Base-by-base conservation (phyloP, 2,888 invertebrate species). In the Anarsia innoxiella region DNA sequence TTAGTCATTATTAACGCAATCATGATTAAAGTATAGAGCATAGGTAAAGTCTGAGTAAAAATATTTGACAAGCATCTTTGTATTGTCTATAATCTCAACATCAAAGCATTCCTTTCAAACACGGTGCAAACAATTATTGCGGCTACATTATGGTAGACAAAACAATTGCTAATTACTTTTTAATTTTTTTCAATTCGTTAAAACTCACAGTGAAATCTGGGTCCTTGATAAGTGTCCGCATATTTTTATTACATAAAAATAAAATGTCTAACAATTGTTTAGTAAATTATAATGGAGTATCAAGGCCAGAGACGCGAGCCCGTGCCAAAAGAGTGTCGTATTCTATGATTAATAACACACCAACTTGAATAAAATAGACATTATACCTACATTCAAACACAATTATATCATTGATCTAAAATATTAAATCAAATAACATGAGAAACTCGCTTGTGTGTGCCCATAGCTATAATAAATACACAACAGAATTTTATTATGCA, bases 291-390 rank as follows among this genome's bases (percentile, higher is more conserved):
- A 65, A 66, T 62, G 58, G 58, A 49, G 41, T 43, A 51, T 49
- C 72, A 66, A 72, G 72, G 76, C 53, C 64, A 48, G 33, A 31
- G 27, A 25, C 31, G 38, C 33, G 42, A 25, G 40, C 45, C 46
- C 45, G 65, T 67, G 73, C 72, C 75, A 74, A 72, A 61, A 66
- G 49, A n/a, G n/a, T 64, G 53, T 59, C 57, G 50, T n/a, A n/a
- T n/a, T n/a, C n/a, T 50, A 36, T 36, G 65, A 66, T 60, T 53
- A 53, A 66, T 58, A 11, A 33, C n/a, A 28, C 15, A 31, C 15
- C 30, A 28, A 26, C 14, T 34, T 25, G 36, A 31, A 27, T 25
- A 31, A 31, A 36, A 31, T 10, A 10, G 11, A 16, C 26, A 16
- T 27, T 34, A 12, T 26, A n/a, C n/a, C n/a, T 26, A 10, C 10